phyloP scores from a whole-genome alignment of 2,888 invertebrate species.

The Cactoblastis cactorum region DNA sequence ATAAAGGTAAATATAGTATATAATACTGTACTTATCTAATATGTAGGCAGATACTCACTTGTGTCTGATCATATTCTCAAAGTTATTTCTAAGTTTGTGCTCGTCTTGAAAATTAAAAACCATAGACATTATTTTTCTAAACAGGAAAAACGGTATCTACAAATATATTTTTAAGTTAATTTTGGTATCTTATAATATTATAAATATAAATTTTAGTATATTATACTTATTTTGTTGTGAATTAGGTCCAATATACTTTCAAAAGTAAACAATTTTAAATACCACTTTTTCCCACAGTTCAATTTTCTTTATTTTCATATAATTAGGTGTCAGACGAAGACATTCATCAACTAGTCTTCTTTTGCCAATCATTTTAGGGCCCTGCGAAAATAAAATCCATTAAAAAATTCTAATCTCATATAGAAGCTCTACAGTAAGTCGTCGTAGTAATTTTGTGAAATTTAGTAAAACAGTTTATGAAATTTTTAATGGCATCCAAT shows the following conservation, averaged over 20 bases:
- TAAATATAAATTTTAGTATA: too few species aligned
- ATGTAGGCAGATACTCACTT: constrained; percentile 26
- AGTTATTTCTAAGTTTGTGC: constrained; percentile 25
- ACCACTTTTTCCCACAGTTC: constrained; percentile 30
- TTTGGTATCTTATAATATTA: too few species aligned
- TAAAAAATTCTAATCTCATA: too few species aligned
- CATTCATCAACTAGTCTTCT: constrained; percentile 80
- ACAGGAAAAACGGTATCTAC: constrained; percentile 39
- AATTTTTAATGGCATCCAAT: too few species aligned
- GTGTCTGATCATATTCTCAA: constrained; percentile 40
- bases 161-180: constrained; percentile 5
- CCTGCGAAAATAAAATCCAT: constrained; percentile 47
- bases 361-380: constrained; percentile 80
- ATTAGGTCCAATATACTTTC: too few species aligned
- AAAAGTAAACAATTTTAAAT: too few species aligned
- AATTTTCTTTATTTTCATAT: constrained; percentile 35
- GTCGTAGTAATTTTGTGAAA: too few species aligned
- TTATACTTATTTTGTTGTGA: too few species aligned
- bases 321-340: constrained; percentile 56
- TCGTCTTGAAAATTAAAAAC: constrained; percentile 26
- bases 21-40: background rate
- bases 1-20: too few species aligned
- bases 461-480: too few species aligned
- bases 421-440: background rate
- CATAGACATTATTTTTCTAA: constrained; percentile 34